Evolutionary conservation across 2,888 invertebrate genomes (phyloP).

Genomic region (Agrilus mali): DNA sequence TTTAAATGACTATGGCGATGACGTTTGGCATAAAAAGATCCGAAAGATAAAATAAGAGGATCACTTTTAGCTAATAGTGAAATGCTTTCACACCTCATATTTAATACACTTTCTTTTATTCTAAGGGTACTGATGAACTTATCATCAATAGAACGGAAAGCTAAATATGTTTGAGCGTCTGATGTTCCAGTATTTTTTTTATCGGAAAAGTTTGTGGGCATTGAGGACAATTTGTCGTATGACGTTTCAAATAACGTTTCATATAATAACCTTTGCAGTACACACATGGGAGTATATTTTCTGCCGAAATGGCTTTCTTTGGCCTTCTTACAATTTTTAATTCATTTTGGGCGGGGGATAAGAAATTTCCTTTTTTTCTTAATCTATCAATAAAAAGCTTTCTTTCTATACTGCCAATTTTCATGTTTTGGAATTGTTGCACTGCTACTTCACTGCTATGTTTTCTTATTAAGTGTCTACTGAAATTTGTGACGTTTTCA

Average conservation of each 20-base stretch:
- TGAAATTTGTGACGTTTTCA: constrained; percentile 4
- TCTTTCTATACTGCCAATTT: too few relatives aligned
- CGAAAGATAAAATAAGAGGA: constrained; percentile 1
- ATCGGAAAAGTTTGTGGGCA: too few relatives aligned
- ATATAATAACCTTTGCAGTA: too few relatives aligned
- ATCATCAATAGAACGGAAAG: background rate
- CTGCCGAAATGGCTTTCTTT: too few relatives aligned
- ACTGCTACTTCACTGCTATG: background rate
- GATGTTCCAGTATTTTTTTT: background rate
- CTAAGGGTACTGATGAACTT: background rate
- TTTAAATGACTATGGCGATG: background rate
- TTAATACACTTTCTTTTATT: background rate
- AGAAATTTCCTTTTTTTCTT: too few relatives aligned
- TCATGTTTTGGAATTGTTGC: background rate
- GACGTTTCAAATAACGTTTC: too few relatives aligned
- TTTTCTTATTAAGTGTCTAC: constrained; percentile 1
- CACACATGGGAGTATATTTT: too few relatives aligned
- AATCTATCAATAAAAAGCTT: too few relatives aligned
- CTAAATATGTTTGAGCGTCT: constrained; percentile 1
- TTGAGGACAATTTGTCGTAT: too few relatives aligned
- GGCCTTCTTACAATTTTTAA: too few relatives aligned
- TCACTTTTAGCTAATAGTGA: constrained; percentile 2
- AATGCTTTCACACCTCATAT: constrained; percentile 1
- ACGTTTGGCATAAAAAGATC: constrained; percentile 1
- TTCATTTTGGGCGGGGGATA: too few relatives aligned